phyloP scores from a whole-genome alignment of 2,888 invertebrate genomes.

The Tetragonisca angustula region DNA sequence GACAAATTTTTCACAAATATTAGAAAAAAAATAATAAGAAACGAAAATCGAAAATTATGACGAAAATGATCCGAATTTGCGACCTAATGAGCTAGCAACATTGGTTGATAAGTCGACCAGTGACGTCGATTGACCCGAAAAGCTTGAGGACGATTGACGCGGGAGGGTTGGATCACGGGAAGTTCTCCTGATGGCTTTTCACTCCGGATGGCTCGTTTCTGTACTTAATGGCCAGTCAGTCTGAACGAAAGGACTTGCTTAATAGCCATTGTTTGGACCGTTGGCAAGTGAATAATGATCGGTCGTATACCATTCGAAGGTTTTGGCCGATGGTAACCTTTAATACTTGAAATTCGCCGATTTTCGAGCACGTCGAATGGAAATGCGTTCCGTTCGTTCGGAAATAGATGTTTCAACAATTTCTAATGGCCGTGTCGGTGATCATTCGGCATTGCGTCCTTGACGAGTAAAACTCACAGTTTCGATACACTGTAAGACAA shows the following conservation, averaged over 20 bases:
- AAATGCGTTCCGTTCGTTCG: not conserved
- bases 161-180: constrained; percentile 7
- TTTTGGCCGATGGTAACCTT: constrained; percentile 29
- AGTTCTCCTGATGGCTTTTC: constrained; percentile 57
- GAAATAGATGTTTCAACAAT: not conserved
- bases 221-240: constrained; percentile 62
- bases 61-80: constrained; percentile 8
- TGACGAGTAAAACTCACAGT: too few species aligned
- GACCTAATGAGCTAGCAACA: constrained; percentile 36
- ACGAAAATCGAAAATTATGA: not conserved
- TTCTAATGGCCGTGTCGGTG: too few species aligned
- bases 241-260: constrained; percentile 49
- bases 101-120: constrained; percentile 14
- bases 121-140: constrained; percentile 52
- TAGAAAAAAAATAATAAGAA: not conserved
- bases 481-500: too few species aligned
- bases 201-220: constrained; percentile 58
- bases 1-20: not conserved
- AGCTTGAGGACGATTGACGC: constrained; percentile 47
- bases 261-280: constrained; percentile 64
- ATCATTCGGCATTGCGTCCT: too few species aligned
- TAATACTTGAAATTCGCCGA: constrained; percentile 14
- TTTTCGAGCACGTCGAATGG: constrained; percentile 3
- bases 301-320: constrained; percentile 19
- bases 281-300: constrained; percentile 57